Base-by-base conservation (phyloP, 2,797 vertebrate species). In the Eremophila alpestris region DNA sequence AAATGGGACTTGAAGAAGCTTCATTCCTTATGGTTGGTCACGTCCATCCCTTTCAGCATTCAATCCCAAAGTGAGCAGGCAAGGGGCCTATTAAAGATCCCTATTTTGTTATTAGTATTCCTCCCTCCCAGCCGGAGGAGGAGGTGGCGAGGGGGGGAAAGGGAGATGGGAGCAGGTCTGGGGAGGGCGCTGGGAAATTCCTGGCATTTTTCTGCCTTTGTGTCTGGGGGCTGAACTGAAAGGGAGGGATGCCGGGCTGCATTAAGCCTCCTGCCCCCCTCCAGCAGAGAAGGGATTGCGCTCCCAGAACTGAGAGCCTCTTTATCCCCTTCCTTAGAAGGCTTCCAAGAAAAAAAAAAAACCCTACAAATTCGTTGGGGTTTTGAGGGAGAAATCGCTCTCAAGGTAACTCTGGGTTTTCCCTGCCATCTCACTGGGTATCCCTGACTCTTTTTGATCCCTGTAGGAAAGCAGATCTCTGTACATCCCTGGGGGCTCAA, bases 201-300 rank as follows among this genome's bases (percentile, higher is more conserved):
- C 95, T 98, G 59, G 51, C 97, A 98, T 98, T 97, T 97, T 98
- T 97, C 85, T 95, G 93, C 95, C 93, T 98, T 98, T 98, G 97
- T 98, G 91, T 97, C 95, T 95, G 94, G 95, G 91, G 96, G 83
- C 83, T 97, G 97, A 98, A 95, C 92, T 95, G 85, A 93, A 96
- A 96, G 67, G 90, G 51, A 93, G 85, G 74, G 92, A 96, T 93
- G 95, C 75, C 77, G 95, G 94, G 87, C 94, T 59, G 76, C n/a
- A 56, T 70, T 90, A 92, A 96, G 80, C 83, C 90, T 95, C 89
- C 89, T 79, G 79, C 94, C 91, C 79, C 79, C 82, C 96, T 94
- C 93, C 92, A 97, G 96, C 96, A 97, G 87, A 38, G 95, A 97
- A 95, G 65, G 92, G 89, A 94, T 71, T 74, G 71, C 1, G 5